phyloP scores from a whole-genome alignment of 1,140 invertebrate species.

The Bombus fervidus region DNA sequence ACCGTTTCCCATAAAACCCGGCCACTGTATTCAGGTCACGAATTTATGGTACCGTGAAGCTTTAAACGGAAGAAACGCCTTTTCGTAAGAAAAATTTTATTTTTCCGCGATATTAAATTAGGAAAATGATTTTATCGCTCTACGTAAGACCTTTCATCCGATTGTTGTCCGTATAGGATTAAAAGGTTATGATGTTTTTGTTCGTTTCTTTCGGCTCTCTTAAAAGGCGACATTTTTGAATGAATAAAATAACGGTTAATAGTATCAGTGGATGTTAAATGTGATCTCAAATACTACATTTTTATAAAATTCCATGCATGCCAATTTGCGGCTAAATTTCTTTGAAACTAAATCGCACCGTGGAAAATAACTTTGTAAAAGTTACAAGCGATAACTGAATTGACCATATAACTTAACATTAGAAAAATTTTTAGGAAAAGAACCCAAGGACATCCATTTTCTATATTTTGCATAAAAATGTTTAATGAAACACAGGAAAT shows the following conservation, averaged over 20 bases:
- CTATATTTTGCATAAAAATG: background rate
- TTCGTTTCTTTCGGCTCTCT: background rate
- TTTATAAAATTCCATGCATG: too few species aligned
- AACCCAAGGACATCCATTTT: background rate
- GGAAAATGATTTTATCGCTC: background rate
- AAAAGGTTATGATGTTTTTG: too few species aligned
- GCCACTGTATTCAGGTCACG: background rate
- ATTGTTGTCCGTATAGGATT: background rate
- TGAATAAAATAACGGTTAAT: background rate
- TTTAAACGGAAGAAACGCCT: background rate
- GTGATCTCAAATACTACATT: too few species aligned
- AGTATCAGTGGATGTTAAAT: too few species aligned
- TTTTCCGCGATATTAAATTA: background rate
- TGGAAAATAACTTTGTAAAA: too few species aligned
- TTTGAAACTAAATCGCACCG: too few species aligned
- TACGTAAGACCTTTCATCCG: background rate
- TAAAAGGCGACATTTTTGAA: background rate
- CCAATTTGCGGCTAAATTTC: too few species aligned
- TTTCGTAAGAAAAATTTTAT: background rate
- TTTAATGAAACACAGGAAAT: background rate
- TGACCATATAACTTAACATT: too few species aligned
- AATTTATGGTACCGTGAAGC: slow-evolving; percentile 8
- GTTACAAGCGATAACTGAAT: too few species aligned
- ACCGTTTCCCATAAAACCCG: background rate
- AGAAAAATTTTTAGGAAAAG: background rate